Base-by-base conservation (phyloP, 2,888 invertebrate genomes). In the Melanostoma mellinum region DNA sequence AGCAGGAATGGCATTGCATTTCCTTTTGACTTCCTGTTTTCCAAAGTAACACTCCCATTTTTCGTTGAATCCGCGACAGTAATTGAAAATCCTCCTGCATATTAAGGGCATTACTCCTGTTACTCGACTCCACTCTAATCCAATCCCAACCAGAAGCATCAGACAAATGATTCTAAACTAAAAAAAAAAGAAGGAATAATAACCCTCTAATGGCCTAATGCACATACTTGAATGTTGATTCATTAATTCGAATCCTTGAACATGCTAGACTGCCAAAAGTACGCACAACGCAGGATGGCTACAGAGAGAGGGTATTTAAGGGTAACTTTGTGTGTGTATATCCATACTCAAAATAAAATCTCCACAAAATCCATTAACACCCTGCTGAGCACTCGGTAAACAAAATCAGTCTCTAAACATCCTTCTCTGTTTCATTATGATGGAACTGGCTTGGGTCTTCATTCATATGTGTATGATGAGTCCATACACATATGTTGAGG, bases 291-390 rank as follows among this genome's bases (percentile, higher is more conserved):
- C 44, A 36, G 9, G 4, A 53, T 10, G 10, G 10, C 5, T 5
- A n/a, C 0, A 53, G 6, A 8, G 1, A 9, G 36, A 36, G n/a
- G n/a, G 53, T 6, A 50, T 10, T 6, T n/a, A 32, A 32, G 4
- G 60, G 46, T 46, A 5, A 61, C 36, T 35, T 20, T 56, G 30
- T 30, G 8, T 20, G 20, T 20, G 32, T 30, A 30, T 60, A 20
- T 38, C 9, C 36, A 30, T 6, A 58, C 6, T 52, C 33, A 46
- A 55, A 61, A 46, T 46, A 63, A 50, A 48, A 63, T 63, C 36
- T 63, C 32, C 63, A 50, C 55, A 36, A 79, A 79, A 69, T 69
- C 79, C 79, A 79, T 79, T 79, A 74, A 79, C 75, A 74, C 61
- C 68, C 79, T 40, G 53, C 67, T 48, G 9, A 48, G 60, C 48